These are phyloP conservation scores for Hycleus cichorii DNA, from an alignment of 1,140 invertebrate species.

Conservation along the genomic window DNA sequence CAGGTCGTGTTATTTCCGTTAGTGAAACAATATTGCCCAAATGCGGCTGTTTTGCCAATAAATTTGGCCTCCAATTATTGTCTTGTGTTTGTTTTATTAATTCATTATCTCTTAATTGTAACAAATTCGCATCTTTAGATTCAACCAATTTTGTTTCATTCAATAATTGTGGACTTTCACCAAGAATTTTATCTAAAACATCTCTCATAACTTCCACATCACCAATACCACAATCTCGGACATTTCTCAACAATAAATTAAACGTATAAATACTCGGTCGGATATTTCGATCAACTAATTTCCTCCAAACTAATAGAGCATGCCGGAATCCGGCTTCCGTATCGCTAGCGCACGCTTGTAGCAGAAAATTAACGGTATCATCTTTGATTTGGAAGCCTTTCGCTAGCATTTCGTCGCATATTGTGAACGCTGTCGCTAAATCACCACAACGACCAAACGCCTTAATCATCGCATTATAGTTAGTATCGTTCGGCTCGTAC, in stretches of 20 bases:
- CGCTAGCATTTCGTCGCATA: slow-evolving; percentile 77
- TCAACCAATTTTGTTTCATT: neutral
- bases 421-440: slow-evolving; percentile 62
- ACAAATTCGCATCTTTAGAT: neutral
- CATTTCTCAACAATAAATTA: slow-evolving; percentile 71
- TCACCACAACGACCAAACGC: slow-evolving; percentile 78
- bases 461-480: slow-evolving; percentile 86
- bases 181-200: slow-evolving; percentile 28
- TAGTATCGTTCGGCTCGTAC: slow-evolving; percentile 61
- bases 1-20: slow-evolving; percentile 47
- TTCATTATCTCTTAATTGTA: slow-evolving; percentile 16
- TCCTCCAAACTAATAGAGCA: slow-evolving; percentile 75
- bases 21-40: slow-evolving; percentile 51
- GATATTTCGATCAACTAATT: slow-evolving; percentile 60
- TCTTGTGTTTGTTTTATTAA: neutral
- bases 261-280: slow-evolving; percentile 65
- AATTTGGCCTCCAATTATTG: neutral
- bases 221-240: slow-evolving; percentile 73
- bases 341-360: slow-evolving; percentile 76
- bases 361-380: slow-evolving; percentile 68
- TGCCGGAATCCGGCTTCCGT: slow-evolving; percentile 71
- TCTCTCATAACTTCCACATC: slow-evolving; percentile 52
- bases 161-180: neutral
- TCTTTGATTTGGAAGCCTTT: slow-evolving; percentile 56
- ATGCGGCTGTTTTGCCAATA: slow-evolving; percentile 38